Evolutionary conservation across 2,797 vertebrate species (phyloP), one percentile per base, ranked within the genome.

Genomic region (Crenuchus spilurus): DNA sequence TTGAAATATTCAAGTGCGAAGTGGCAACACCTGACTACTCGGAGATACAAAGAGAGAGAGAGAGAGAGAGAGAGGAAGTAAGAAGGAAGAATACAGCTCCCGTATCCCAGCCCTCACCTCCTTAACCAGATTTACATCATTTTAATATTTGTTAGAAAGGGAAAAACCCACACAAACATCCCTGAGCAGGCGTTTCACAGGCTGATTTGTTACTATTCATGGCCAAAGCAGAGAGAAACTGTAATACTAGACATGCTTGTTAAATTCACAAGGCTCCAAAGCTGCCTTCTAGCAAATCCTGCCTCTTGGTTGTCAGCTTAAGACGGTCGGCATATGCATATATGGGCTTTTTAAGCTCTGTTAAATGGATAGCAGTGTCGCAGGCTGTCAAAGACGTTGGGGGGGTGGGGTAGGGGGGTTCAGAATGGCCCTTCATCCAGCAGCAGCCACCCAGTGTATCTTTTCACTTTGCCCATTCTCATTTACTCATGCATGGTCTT

Each of bases 211-310:
- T 91, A 91, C 88, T 91, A 92, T 87, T 93, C 91, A 91, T 91
- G 91, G 90, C 88, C 90, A 89, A 92, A 88, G 88, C 86, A 79
- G 85, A 84, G 88, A 91, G 89, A 80, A 91, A 90, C 91, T 85
- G 87, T 91, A 86, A 90, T 89, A 88, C 87, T 80, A 92, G 87
- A 85, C 86, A 90, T 88, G 88, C 90, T 93, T 93, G 92, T 93
- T 94, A 93, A 93, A 94, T 93, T 92, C 91, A 89, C 86, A 92
- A 90, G 83, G 90, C 88, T 92, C 88, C 86, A 91, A 90, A 91
- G 84, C 66, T 76, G 86, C 83, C 90, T 94, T 89, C 87, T 88
- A 94, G 87, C 73, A 93, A 84, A 92, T 92, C 91, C 87, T 75
- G 74, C 87, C 90, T 89, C 86, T 87, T 90, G 84, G 86, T 91